A percentile compares a stretch with the other conserved stretches of the same genome.
phyloP scores from a whole-genome alignment of 35 echinoderm and acorn worm genomes.

The Eucidaris tribuloides region DNA sequence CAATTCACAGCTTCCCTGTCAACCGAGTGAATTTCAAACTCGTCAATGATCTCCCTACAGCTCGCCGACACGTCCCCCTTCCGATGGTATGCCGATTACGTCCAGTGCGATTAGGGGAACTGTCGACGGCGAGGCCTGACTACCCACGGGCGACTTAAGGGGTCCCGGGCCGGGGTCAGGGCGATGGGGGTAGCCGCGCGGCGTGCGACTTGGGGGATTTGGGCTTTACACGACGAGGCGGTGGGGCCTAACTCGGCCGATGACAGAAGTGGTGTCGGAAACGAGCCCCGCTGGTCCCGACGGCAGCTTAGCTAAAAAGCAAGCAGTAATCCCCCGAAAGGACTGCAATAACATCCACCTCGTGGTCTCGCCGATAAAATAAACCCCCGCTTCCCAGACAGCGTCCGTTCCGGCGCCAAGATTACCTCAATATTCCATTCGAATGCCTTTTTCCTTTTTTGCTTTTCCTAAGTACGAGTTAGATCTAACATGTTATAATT shows the following conservation, averaged over 20 bases:
- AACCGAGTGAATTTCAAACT: conserved; percentile 13
- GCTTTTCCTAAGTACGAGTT: neutral
- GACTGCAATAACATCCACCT: neutral
- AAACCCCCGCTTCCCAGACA: neutral
- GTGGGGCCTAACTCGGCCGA: neutral
- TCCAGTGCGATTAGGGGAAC: conserved; percentile 9
- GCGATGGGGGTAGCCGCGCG: neutral
- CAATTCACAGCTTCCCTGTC: conserved; percentile 29
- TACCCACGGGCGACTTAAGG: conserved; percentile 19
- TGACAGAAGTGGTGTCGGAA: conserved; percentile 37
- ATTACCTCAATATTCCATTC: neutral
- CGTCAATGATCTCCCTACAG: neutral
- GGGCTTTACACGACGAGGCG: neutral
- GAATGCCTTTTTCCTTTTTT: neutral
- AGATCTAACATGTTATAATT: neutral
- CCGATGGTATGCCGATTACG: conserved; percentile 33
- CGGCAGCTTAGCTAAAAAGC: conserved; percentile 25
- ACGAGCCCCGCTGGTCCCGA: neutral
- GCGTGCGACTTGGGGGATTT: conserved; percentile 1
- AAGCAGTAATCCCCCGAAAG: neutral
- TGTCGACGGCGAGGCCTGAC: neutral
- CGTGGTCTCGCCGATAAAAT: neutral
- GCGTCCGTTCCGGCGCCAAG: neutral
- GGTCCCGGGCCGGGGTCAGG: neutral
- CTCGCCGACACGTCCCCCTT: conserved; percentile 13